Conservation (phyloP, 2,797 vertebrate species). For the Eremophila alpestris region DNA sequence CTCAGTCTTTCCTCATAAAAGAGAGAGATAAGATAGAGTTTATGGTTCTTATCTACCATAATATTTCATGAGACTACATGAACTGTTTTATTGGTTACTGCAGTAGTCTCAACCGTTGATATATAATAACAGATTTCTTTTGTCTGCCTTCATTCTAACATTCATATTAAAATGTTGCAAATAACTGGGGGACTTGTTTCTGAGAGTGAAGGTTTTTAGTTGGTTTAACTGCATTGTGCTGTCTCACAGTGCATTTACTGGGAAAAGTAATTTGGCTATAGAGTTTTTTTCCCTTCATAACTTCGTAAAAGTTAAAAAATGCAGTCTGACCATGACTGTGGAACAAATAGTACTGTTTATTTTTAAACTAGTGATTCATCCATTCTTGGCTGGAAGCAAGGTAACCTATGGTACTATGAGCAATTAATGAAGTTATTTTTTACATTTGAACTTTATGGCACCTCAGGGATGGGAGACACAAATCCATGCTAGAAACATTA, state of each 20-base stretch:
- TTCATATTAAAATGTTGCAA: neutral
- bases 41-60: neutral
- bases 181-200: neutral
- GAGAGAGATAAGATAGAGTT: neutral
- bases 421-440: neutral
- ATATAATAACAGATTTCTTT: neutral
- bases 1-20: neutral
- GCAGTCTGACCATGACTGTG: neutral
- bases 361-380: conserved; percentile 6
- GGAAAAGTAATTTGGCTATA: neutral
- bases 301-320: neutral
- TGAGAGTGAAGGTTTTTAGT: neutral
- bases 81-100: neutral
- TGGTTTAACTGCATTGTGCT: neutral
- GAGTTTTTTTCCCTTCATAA: neutral
- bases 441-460: neutral
- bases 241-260: neutral
- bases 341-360: neutral
- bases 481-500: neutral
- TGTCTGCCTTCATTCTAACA: neutral
- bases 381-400: neutral
- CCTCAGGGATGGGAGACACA: neutral
- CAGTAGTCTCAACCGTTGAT: neutral
- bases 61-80: neutral
- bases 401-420: neutral